Conservation (phyloP, 1,140 invertebrate species). For the Thalassaphorura encarpata region DNA sequence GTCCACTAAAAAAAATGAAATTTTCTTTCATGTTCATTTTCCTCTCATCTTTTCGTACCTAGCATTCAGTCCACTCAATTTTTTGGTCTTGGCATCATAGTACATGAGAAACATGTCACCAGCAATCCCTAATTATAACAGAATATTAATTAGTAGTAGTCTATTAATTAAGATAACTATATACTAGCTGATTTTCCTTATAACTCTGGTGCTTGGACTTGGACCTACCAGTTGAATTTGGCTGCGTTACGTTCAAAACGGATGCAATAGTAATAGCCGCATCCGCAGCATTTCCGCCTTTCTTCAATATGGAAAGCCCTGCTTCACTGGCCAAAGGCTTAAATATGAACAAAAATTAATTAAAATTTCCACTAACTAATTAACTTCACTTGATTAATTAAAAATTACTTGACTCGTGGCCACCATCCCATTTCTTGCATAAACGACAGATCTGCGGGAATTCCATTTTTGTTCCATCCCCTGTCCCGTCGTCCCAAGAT, state of each 20-base stretch:
- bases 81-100: conserved; percentile 35
- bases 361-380: not conserved
- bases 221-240: conserved; percentile 35
- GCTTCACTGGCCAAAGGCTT: not conserved
- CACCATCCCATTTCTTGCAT: conserved; percentile 20
- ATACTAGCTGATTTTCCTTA: too few relatives aligned
- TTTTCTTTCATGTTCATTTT: too few relatives aligned
- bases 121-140: conserved; percentile 31
- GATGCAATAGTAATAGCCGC: conserved; percentile 41
- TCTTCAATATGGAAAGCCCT: conserved; percentile 33
- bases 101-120: conserved; percentile 40
- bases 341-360: not conserved
- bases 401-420: conserved; percentile 8
- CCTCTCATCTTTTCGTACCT: not conserved
- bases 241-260: conserved; percentile 37
- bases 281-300: conserved; percentile 41
- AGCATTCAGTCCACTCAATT: not conserved
- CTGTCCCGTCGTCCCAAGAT: not conserved
- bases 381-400: not conserved
- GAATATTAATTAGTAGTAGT: not conserved
- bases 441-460: conserved; percentile 15
- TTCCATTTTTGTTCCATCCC: conserved; percentile 9
- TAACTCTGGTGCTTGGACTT: too few relatives aligned
- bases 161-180: not conserved
- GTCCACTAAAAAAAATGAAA: too few relatives aligned